Evolutionary conservation across 1,140 invertebrate species (phyloP), one percentile per base, ranked within the genome.

Genomic region (Rhyzopertha dominica): DNA sequence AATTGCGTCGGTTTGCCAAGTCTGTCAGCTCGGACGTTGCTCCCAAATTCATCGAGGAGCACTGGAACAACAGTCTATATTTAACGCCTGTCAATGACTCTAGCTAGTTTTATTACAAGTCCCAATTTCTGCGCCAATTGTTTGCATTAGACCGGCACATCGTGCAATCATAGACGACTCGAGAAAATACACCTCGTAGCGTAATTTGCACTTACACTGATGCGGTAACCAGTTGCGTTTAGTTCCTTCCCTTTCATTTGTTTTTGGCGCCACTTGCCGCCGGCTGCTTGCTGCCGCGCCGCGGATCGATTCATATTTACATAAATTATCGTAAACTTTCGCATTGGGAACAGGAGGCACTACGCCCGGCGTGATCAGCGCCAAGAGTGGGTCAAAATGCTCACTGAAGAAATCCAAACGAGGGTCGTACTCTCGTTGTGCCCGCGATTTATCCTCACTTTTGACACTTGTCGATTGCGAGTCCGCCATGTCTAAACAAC

Each of bases 331-430:
- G 49, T 74, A 79, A 38, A 72, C 49, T 28, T 75, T 77, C 1
- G 77, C 80, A 25, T 67, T 63, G 8, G 69, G 47, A 3, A 69
- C 58, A 0, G 80, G 79, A 1, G 82, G 20, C 50, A 63, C 61
- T 0, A 71, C 53, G 51, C 78, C 76, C 3, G 65, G 30, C 0
- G 76, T 74, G 42, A 80, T 79, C 9, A 88, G 61, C 2, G 77
- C 82, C 58, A 77, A 77, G 0, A 84, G 31, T 0, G 84, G 76
- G 66, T 87, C 74, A 41, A 85, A 87, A 30, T 70, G 70, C 4
- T 76, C 74, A 59, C 80, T 83, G 41, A 62, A 74, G 22, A 75
- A 69, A 59, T 84, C 77, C 19, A 82, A 60, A 68, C 76, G 77
- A 7, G 76, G 74, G n/a, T 82, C 77, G 16, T 71, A 73, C 43